Evolutionary conservation across 2,797 vertebrate genomes (phyloP), one percentile per base, ranked within the genome.

Genomic region (Neostethus bicornis): DNA sequence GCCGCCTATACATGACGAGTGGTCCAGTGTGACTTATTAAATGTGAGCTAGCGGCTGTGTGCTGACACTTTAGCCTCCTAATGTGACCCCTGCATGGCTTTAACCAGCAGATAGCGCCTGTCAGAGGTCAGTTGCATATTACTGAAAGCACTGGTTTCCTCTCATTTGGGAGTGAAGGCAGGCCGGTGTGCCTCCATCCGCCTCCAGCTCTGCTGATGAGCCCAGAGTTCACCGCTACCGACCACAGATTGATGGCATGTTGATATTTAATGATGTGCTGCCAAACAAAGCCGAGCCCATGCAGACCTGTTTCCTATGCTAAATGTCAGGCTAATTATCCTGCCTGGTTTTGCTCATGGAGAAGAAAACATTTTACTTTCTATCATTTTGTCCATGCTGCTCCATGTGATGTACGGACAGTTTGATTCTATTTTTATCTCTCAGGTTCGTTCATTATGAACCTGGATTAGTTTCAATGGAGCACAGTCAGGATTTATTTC

Each of bases 301-400:
- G 9, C 65, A 75, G 62, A 58, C 57, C 38, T n/a, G 53, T 47
- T 20, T 49, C 52, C 64, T 51, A 60, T 70, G 66, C 70, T 89
- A 91, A 92, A 91, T 92, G 91, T 90, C 89, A 91, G 80, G 88
- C 85, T 89, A 91, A 91, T 91, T 90, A 92, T 87, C 66, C 58
- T 29, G 57, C 35, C 56, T 32, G 56, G 73, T 79, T 72, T 70
- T n/a, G n/a, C n/a, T n/a, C n/a, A n/a, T n/a, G n/a, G n/a, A n/a
- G n/a, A n/a, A n/a, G n/a, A n/a, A n/a, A n/a, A n/a, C n/a, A n/a
- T n/a, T n/a, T n/a, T n/a, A n/a, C n/a, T n/a, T n/a, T n/a, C n/a
- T n/a, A n/a, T n/a, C n/a, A n/a, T n/a, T n/a, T n/a, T n/a, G n/a
- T n/a, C n/a, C n/a, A n/a, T n/a, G n/a, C n/a, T n/a, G n/a, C n/a